Evolutionary conservation across 2,797 vertebrate species (phyloP), one percentile per base, ranked within the genome.

Genomic region (Calcarius lapponicus): DNA sequence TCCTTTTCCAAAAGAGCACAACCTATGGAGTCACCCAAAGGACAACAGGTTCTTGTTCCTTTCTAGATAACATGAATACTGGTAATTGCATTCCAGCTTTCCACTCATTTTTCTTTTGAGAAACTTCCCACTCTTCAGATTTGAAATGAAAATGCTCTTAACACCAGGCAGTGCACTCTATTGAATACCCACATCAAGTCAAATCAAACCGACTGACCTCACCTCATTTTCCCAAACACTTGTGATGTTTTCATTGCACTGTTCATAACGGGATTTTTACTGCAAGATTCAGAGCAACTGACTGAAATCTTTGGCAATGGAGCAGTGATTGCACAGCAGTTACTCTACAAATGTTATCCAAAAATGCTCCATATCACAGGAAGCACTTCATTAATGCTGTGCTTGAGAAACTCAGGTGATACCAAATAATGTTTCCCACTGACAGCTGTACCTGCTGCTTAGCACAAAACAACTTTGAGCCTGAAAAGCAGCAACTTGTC

Each of bases 331-430:
- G 80, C 88, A 75, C 10, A 8, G 76, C 93, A 96, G 92, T 97
- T 97, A 96, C 90, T 95, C 61, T 70, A 86, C 88, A 89, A 94
- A 95, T 94, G 65, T 88, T 96, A 87, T 89, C 64, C 56, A 90
- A 88, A 97, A 97, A 95, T 65, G 69, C 54, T 94, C 93, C 80
- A n/a, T 80, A 90, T 95, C 87, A 96, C 93, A 97, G 92, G 70
- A 76, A 95, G 36, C 53, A 90, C 81, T 96, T 96, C 75, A 72
- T 76, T 92, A 90, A 60, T 22, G 65, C 70, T 83, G 87, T 92
- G 45, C 90, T 85, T 94, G 82, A 96, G 64, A 88, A 90, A 87
- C 81, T 84, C 32, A 13, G 50, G 64, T 20, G n/a, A 91, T 40
- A 96, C 42, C 54, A 90, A 96, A 96, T 72, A 66, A 84, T 54